phyloP scores from a whole-genome alignment of 2,888 invertebrate species.

The Amphiduros pacificus region DNA sequence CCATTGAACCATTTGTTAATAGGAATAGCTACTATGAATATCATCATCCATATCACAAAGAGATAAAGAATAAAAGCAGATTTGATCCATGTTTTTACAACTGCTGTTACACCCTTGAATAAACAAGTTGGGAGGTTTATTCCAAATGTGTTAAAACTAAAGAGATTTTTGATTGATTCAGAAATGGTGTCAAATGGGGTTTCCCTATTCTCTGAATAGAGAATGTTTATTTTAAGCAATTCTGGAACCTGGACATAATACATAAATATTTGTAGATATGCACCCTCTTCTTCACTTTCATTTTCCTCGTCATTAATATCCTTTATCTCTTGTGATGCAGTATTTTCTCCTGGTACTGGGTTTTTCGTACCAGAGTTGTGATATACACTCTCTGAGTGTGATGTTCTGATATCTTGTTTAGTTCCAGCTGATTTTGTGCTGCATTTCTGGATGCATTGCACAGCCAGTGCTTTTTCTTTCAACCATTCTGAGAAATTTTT shows the following conservation, averaged over 20 bases:
- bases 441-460: too few relatives aligned
- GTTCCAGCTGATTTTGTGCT: neutral
- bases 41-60: neutral
- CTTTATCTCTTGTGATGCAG: too few relatives aligned
- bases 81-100: slow-evolving; percentile 4
- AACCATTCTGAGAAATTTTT: neutral
- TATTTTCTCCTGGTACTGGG: neutral
- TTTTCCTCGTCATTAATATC: neutral
- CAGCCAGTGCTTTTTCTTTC: too few relatives aligned
- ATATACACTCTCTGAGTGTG: neutral
- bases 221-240: slow-evolving; percentile 13
- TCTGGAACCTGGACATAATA: slow-evolving; percentile 26
- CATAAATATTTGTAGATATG: slow-evolving; percentile 26
- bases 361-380: neutral
- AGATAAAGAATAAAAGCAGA: slow-evolving; percentile 4
- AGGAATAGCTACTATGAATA: neutral
- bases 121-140: slow-evolving; percentile 4
- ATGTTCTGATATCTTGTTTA: neutral
- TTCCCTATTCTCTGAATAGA: neutral
- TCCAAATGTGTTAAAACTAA: slow-evolving; percentile 8
- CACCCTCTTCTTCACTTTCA: neutral
- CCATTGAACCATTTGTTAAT: neutral
- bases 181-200: slow-evolving; percentile 1
- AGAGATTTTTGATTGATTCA: slow-evolving; percentile 1
- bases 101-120: slow-evolving; percentile 6